Percentiles rank a stretch among this genome's conserved stretches.
These are phyloP conservation scores for Pheosia tremula DNA, from an alignment of 2,888 invertebrate species.

Conservation along the genomic window DNA sequence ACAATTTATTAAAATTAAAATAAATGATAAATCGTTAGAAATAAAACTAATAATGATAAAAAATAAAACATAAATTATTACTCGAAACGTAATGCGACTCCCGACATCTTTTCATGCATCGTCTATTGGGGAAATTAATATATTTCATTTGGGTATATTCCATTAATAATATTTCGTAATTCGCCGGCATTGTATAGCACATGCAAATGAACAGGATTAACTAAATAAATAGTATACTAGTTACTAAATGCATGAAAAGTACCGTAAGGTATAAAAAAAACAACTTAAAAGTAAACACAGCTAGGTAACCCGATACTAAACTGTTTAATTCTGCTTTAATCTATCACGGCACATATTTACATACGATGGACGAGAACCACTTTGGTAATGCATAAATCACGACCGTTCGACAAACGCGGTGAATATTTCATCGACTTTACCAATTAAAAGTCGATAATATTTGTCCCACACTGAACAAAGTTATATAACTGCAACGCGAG, in stretches of 20 bases:
- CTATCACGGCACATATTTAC: slow-evolving; percentile 35
- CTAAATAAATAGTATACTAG: slow-evolving; percentile 2
- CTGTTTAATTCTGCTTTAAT: slow-evolving; percentile 37
- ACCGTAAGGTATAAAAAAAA: slow-evolving; percentile 29
- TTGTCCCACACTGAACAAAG: neutral
- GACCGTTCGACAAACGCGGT: slow-evolving; percentile 28
- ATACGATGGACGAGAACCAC: slow-evolving; percentile 24
- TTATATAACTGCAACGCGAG: neutral
- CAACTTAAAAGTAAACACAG: slow-evolving; percentile 36
- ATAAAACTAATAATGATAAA: slow-evolving; percentile 61
- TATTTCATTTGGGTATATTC: slow-evolving; percentile 31
- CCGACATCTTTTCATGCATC: slow-evolving; percentile 39
- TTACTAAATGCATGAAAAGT: slow-evolving; percentile 27
- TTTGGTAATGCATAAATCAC: slow-evolving; percentile 25
- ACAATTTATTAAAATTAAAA: slow-evolving; percentile 63
- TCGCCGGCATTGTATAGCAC: neutral
- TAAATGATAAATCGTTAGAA: slow-evolving; percentile 57
- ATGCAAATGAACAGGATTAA: neutral
- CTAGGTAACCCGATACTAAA: slow-evolving; percentile 37
- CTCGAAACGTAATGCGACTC: slow-evolving; percentile 56
- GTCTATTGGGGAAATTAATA: slow-evolving; percentile 14
- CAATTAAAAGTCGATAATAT: slow-evolving; percentile 6
- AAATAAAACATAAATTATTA: slow-evolving; percentile 61
- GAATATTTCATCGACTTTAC: slow-evolving; percentile 13
- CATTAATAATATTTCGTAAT: slow-evolving; percentile 1